Evolutionary conservation across 2,797 vertebrate species (phyloP).

Genomic region (Forpus xanthops): DNA sequence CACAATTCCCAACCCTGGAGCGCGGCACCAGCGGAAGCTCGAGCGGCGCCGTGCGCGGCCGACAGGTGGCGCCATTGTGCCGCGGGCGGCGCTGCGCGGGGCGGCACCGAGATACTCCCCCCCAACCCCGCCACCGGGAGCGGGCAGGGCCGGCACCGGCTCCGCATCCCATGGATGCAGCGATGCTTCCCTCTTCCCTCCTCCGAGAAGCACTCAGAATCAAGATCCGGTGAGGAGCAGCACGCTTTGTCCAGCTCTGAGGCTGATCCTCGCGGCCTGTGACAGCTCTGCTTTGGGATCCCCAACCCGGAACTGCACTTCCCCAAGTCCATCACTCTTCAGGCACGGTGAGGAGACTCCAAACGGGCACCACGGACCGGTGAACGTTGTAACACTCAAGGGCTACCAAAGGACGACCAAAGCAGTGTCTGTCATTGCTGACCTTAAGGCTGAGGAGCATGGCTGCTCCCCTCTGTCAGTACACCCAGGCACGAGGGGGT

Average conservation of each 20-base stretch:
- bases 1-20: too few relatives aligned
- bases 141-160: too few relatives aligned
- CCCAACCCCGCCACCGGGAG: not conserved
- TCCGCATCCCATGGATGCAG: not conserved
- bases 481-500: not conserved
- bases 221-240: not conserved
- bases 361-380: accelerated
- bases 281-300: too few relatives aligned
- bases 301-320: too few relatives aligned
- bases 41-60: not conserved
- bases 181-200: not conserved
- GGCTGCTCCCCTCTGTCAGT: not conserved
- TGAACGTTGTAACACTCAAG: accelerated
- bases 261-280: not conserved
- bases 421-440: too few relatives aligned
- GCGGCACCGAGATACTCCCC: not conserved
- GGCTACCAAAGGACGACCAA: not conserved
- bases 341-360: not conserved
- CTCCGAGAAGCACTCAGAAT: not conserved
- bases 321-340: too few relatives aligned
- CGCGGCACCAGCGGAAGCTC: too few relatives aligned
- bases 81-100: not conserved
- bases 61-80: not conserved
- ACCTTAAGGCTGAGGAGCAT: not conserved
- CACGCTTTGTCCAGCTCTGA: not conserved